Base-by-base conservation (phyloP, 2,113 vertebrate species). In the Todiramphus saurophagus region DNA sequence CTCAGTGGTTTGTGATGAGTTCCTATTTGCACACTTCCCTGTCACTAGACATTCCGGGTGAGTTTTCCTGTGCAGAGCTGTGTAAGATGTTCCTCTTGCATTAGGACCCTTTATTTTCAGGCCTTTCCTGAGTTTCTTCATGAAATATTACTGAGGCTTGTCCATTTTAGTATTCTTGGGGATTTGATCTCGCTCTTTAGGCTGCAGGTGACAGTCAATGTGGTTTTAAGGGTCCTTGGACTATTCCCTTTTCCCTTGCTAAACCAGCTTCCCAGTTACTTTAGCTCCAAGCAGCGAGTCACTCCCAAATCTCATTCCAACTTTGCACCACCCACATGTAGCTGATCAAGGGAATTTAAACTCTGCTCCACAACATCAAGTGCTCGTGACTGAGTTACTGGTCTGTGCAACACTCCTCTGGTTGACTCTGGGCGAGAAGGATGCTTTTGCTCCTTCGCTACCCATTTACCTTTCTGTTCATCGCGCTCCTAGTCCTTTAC, bases 361-460 rank as follows among this genome's bases (percentile, higher is more conserved):
- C 80, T 79, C 72, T 69, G 51, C 24, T 60, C 35, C 78, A n/a
- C 62, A 72, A 14, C 44, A 4, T 3, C 3, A 3, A 12, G 35
- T 30, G 53, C 72, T 72, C 1, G 7, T 89, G 73, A 76, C 67
- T 88, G 10, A 2, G 31, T 82, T 59, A 19, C 43, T 73, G 79
- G 70, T 48, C 63, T 6, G 28, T 37, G 66, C 60, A n/a, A 20
- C 51, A 16, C 23, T 2, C 31, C 43, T 46, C 70, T 2, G 4
- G 13, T 62, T 60, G 30, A 73, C n/a, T 16, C 59, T 10, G 53
- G 23, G 13, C 68, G 73, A 80, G 21, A 56, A 83, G 68, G 59
- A 96, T 96, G 96, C 9, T 92, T 69, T 69, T 87, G 13, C 31
- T 86, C 27, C 46, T 96, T 58, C 63, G 76, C 31, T 95, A 95